Evolutionary conservation across 2,113 vertebrate species (phyloP).

Genomic region (Phrynosoma blainvillii): DNA sequence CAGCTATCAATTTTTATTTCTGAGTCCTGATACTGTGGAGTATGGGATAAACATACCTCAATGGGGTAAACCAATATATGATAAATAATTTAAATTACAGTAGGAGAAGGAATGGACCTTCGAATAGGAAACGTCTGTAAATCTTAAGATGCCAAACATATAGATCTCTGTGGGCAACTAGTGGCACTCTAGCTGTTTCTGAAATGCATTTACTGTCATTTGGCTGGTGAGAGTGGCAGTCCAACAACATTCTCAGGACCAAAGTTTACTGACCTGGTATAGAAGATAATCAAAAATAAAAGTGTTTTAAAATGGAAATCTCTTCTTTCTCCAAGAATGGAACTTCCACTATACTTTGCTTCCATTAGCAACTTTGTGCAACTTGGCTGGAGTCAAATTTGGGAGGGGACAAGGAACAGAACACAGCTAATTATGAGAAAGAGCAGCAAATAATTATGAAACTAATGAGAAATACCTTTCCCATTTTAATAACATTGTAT

Average conservation of each 20-base stretch:
- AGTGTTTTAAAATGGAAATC: background rate
- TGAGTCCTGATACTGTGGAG: background rate
- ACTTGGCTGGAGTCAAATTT: background rate
- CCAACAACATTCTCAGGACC: no score
- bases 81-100: background rate
- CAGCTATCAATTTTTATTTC: background rate
- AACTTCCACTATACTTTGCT: no score
- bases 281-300: background rate
- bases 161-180: background rate
- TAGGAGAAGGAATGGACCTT: background rate
- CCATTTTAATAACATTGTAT: background rate
- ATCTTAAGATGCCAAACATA: background rate
- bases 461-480: conserved; percentile 6
- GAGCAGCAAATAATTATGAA: background rate
- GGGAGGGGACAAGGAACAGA: background rate
- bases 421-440: background rate
- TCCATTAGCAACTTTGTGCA: background rate
- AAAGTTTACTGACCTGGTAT: background rate
- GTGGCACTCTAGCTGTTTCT: background rate
- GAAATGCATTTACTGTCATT: no score
- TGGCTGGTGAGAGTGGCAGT: no score
- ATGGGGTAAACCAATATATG: background rate
- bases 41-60: background rate
- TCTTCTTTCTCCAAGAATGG: background rate
- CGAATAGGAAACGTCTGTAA: background rate